Conservation (phyloP, 2,797 vertebrate genomes). For the Steatocranus sp. region DNA sequence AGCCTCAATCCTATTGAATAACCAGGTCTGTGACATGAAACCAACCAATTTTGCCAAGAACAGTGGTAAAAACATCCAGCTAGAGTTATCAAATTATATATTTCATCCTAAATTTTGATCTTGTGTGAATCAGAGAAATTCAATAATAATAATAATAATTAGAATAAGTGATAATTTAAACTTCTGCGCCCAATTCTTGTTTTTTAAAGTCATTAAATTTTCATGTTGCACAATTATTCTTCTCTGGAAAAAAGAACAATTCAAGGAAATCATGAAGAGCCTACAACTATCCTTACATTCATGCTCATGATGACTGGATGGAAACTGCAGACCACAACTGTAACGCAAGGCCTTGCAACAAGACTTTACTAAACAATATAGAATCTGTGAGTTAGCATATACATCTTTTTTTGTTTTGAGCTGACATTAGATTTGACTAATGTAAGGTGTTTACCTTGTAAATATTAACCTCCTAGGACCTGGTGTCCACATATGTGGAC, state of each 20-base stretch:
- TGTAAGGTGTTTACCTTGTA: background rate
- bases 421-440: background rate
- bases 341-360: background rate
- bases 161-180: background rate
- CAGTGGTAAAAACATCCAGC: background rate
- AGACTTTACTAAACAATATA: background rate
- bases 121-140: background rate
- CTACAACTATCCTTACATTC: background rate
- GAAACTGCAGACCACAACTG: background rate
- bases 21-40: background rate
- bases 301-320: background rate
- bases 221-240: background rate
- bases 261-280: background rate
- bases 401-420: background rate
- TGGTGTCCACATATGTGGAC: background rate
- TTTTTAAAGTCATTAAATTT: background rate
- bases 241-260: background rate
- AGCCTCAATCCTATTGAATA: background rate
- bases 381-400: background rate
- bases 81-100: background rate
- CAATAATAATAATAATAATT: background rate
- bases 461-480: background rate
- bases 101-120: background rate
- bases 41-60: background rate
- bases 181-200: background rate